Percentiles rank a stretch among this genome's conserved stretches.
phyloP scores from a whole-genome alignment of 2,113 vertebrate genomes.

The Gymnocephalus cernua region DNA sequence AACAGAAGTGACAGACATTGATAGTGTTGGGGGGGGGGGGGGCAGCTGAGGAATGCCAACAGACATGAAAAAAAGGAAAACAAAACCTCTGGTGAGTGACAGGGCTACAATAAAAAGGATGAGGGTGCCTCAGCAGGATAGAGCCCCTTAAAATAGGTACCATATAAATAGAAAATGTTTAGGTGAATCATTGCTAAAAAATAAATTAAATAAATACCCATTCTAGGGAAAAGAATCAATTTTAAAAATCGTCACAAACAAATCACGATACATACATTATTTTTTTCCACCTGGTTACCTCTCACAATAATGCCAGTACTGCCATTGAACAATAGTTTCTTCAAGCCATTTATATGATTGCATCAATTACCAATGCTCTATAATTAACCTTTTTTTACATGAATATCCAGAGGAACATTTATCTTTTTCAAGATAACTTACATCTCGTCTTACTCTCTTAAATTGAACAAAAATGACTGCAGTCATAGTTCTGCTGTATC shows the following conservation, averaged over 20 bases:
- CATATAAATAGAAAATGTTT: too few relatives aligned
- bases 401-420: neutral
- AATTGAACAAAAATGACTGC: neutral
- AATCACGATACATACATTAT: too few relatives aligned
- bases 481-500: neutral
- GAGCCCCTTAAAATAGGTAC: neutral
- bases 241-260: too few relatives aligned
- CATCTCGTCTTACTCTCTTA: neutral
- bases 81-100: slow-evolving; percentile 3
- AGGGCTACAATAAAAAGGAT: neutral
- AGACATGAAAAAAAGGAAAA: slow-evolving; percentile 1
- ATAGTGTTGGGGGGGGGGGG: neutral
- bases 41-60: slow-evolving; percentile 16
- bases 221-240: too few relatives aligned
- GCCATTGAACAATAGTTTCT: neutral
- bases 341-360: too few relatives aligned
- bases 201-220: too few relatives aligned
- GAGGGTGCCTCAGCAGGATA: neutral
- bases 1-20: slow-evolving; percentile 21
- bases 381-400: too few relatives aligned
- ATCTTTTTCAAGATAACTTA: neutral
- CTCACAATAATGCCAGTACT: neutral
- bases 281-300: neutral
- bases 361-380: neutral
- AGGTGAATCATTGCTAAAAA: too few relatives aligned